Evolutionary conservation across 1,140 invertebrate species (phyloP), one percentile per base, ranked within the genome.

Genomic region (Andricus grossulariae): DNA sequence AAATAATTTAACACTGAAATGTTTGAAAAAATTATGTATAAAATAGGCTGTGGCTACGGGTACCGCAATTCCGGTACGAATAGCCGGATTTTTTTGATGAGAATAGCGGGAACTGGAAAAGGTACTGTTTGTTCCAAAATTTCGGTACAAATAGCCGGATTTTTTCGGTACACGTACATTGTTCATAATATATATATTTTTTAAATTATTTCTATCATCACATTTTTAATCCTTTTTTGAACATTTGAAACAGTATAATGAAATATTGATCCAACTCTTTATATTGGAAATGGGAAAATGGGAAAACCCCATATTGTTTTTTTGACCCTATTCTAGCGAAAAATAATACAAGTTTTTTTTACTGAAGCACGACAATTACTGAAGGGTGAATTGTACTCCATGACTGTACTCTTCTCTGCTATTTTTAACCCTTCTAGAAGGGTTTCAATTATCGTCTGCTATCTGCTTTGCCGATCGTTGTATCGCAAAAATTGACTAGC

Each of bases 381-480:
- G 25, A 13, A 66, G 11, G 57, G 25, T 66, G 32, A 66, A 25
- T 66, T n/a, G 13, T 66, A 16, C 39, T 66, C 8, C 8, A 10
- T 11, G 10, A 45, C 39, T 45, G 39, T 45, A 45, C 39, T 45
- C 6, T 66, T 39, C 60, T 39, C 39, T 39, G 60, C 60, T 39
- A 66, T 66, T 66, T 66, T 66, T 32, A 66, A 45, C 60, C 32
- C 13, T 39, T 39, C 32, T 32, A 16, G 25, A 39, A 66, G 60
- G 60, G 60, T 39, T 45, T 25, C 15, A 66, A 66, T 66, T 66
- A 66, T n/a, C 32, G 60, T 39, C n/a, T 15, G 25, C 13, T 45
- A 66, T 66, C 60, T 66, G 32, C 21, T 32, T 66, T 66, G 45
- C 60, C 60, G 60, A 66, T 66, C 60, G 60, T 25, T 39, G 10